Evolutionary conservation across 2,888 invertebrate genomes (phyloP), one percentile per base, ranked within the genome.

Genomic region (Tenthredo livida): DNA sequence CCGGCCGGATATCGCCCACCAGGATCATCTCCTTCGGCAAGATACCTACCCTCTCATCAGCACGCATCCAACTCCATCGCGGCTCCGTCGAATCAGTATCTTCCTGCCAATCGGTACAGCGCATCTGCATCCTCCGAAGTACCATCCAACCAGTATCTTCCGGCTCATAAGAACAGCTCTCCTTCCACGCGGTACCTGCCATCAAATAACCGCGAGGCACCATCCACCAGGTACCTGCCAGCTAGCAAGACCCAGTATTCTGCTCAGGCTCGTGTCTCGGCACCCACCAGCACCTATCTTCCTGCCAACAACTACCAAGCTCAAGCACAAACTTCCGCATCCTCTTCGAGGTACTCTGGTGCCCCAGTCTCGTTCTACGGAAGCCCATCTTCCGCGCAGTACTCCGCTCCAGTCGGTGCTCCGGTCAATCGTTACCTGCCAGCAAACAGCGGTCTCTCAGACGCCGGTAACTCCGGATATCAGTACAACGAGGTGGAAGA

Each of bases 271-370:
- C 80, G 80, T 25, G 47, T 17, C 54, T 25, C 77, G 33, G 33
- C 87, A 40, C 91, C 89, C 29, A 89, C 93, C 90, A 87, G 93
- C 90, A 93, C 94, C 77, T 95, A 95, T 89, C 88, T 94, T 1
- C 94, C 95, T 1, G 93, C 86, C 92, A 93, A 87, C 65, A 85
- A 87, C 33, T 83, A 85, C 85, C 85, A 84, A 82, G 82, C 82
- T 50, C 58, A 25, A 85, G 75, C 83, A 80, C 70, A 33, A 86
- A 47, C 87, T 87, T 9, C 82, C 40, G 58, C 21, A 54, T 12
- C 25, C 33, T 21, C 65, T 61, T 80, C 80, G 37, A 58, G 40
- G 58, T 80, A 37, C 80, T 80, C 80, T 15, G 61, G 29, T 1
- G 65, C 40, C 65, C 61, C 80, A 50, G 58, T 21, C 43, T 9